Evolutionary conservation across 2,888 invertebrate genomes (phyloP).

Genomic region (Euzetes globulus): DNA sequence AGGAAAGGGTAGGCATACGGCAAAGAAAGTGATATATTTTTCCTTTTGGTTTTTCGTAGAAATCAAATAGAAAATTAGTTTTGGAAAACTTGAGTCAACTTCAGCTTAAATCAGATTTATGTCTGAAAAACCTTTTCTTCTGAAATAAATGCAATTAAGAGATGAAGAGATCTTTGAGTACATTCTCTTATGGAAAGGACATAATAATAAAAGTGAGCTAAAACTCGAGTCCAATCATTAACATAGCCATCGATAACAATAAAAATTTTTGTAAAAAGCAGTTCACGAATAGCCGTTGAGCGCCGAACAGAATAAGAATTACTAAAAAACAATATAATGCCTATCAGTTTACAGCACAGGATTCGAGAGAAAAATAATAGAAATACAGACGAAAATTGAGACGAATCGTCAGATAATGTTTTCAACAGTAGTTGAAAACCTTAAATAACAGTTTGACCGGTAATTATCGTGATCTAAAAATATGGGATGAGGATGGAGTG

Average conservation of each 20-base stretch:
- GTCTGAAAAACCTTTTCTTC: no score
- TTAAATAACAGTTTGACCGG: conserved; percentile 27
- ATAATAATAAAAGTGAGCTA: no score
- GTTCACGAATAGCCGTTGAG: conserved; percentile 2
- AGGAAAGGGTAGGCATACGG: background rate
- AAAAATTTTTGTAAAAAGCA: background rate
- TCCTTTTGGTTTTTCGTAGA: background rate
- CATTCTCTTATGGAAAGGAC: no score
- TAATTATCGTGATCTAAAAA: conserved; percentile 26
- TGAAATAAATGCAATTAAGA: no score
- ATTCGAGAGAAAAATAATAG: background rate
- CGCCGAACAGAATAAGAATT: background rate
- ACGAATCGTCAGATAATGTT: conserved; percentile 31
- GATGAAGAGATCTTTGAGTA: no score
- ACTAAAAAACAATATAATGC: conserved; percentile 15
- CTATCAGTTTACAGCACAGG: conserved; percentile 22
- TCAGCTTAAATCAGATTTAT: no score
- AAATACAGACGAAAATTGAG: conserved; percentile 23
- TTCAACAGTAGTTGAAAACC: conserved; percentile 30
- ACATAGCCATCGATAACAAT: background rate
- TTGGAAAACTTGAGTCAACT: no score
- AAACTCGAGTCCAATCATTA: no score
- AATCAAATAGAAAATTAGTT: no score
- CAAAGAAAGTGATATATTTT: conserved; percentile 22
- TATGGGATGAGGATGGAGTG: conserved; percentile 30